These are phyloP conservation scores for Epirrhoe alternata DNA, from an alignment of 2,888 invertebrate genomes.

Conservation along the genomic window DNA sequence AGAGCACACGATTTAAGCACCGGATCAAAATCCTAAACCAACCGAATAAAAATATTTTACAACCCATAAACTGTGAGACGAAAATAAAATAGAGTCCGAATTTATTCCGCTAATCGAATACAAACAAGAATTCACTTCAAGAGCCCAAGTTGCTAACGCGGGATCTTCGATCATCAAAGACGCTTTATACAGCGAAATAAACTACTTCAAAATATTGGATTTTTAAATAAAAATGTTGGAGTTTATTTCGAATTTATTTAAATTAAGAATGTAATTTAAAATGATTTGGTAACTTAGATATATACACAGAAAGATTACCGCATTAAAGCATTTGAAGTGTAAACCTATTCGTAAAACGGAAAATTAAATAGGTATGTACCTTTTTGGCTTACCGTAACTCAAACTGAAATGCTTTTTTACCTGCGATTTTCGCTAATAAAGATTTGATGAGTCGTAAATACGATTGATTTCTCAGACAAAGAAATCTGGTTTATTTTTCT, in stretches of 20 bases:
- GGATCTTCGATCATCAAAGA: neutral
- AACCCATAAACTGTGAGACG: slow-evolving; percentile 32
- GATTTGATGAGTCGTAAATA: slow-evolving; percentile 24
- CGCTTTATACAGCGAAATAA: neutral
- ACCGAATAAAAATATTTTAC: slow-evolving; percentile 44
- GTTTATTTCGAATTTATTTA: too few relatives aligned
- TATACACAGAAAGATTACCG: too few relatives aligned
- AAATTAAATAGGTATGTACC: slow-evolving; percentile 22
- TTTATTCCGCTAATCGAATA: slow-evolving; percentile 15
- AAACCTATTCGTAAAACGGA: slow-evolving; percentile 20
- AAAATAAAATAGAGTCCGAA: slow-evolving; percentile 9
- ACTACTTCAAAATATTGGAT: neutral
- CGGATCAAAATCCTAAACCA: slow-evolving; percentile 44
- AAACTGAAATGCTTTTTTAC: slow-evolving; percentile 21
- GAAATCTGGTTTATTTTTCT: neutral
- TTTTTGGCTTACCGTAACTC: too few relatives aligned
- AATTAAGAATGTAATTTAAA: too few relatives aligned
- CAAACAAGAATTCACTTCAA: slow-evolving; percentile 12
- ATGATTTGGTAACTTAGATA: too few relatives aligned
- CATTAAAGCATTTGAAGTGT: neutral
- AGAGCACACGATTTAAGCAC: slow-evolving; percentile 47
- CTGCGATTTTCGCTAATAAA: slow-evolving; percentile 14
- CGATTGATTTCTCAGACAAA: slow-evolving; percentile 4
- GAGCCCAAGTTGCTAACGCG: neutral
- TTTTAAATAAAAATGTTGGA: neutral